Percentiles rank a stretch among this genome's conserved stretches.
Evolutionary conservation across 1,140 invertebrate genomes (phyloP).

Genomic region (Nylanderia fulva): DNA sequence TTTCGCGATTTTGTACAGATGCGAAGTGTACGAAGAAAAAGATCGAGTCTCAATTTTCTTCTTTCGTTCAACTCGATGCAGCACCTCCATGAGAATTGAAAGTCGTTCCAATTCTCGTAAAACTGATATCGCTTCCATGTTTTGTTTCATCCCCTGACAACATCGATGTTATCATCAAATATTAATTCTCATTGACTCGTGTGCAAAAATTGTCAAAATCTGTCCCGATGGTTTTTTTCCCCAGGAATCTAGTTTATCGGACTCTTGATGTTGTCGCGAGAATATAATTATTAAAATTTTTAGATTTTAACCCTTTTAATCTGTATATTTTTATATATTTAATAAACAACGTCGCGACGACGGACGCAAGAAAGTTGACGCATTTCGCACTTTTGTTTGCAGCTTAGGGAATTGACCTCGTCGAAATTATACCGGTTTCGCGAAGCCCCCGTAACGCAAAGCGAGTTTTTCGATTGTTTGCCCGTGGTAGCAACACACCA

Average conservation of each 20-base stretch:
- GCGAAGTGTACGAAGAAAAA: not conserved
- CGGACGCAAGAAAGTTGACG: slow-evolving; percentile 9
- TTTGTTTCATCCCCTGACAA: slow-evolving; percentile 18
- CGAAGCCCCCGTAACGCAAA: not conserved
- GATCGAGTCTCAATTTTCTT: not conserved
- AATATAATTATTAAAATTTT: no score
- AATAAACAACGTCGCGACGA: slow-evolving; percentile 36
- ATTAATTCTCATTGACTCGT: slow-evolving; percentile 26
- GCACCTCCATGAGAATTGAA: slow-evolving; percentile 5
- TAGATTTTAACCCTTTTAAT: no score
- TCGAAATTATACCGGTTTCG: slow-evolving; percentile 48
- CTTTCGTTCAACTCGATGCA: not conserved
- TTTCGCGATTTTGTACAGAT: slow-evolving; percentile 30
- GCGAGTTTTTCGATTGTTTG: slow-evolving; percentile 52
- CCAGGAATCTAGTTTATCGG: not conserved
- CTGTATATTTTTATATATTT: not conserved
- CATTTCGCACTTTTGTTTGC: slow-evolving; percentile 27
- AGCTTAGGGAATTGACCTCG: slow-evolving; percentile 17
- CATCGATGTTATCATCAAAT: slow-evolving; percentile 7
- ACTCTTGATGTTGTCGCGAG: not conserved
- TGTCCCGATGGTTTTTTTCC: not conserved
- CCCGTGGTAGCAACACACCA: not conserved
- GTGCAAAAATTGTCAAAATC: not conserved
- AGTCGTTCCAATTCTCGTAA: slow-evolving; percentile 28
- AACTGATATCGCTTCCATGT: not conserved